Percentiles rank a stretch among this genome's conserved stretches.
Conservation (phyloP, 2,797 vertebrate species). For the Steatocranus sp. region DNA sequence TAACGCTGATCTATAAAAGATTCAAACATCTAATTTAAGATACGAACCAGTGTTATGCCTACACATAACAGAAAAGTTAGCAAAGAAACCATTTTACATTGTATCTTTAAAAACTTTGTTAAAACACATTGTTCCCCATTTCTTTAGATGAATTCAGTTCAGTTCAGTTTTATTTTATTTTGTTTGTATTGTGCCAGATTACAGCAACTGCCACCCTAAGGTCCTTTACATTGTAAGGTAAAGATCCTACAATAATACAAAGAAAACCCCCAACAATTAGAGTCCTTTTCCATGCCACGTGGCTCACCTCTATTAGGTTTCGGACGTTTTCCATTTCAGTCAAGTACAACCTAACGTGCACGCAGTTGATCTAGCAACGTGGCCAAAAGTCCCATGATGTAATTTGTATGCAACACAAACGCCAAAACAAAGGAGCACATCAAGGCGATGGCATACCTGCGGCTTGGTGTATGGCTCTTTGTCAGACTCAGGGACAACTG, state of each 20-base stretch:
- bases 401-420: neutral
- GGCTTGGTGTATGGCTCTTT: neutral
- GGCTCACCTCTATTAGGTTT: neutral
- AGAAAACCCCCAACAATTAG: neutral
- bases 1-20: neutral
- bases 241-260: neutral
- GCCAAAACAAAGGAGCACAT: neutral
- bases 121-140: neutral
- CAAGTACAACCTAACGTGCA: neutral
- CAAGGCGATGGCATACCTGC: neutral
- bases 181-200: neutral
- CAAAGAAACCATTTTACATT: neutral
- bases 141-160: neutral
- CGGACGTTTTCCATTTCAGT: neutral
- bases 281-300: neutral
- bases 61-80: neutral
- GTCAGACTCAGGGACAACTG: neutral
- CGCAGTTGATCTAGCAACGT: rapidly evolving
- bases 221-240: neutral
- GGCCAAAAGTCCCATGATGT: neutral
- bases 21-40: neutral
- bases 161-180: neutral
- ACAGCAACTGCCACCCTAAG: neutral
- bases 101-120: neutral
- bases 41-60: neutral